Conservation (phyloP, 2,113 vertebrate genomes). For the Callipepla squamata region DNA sequence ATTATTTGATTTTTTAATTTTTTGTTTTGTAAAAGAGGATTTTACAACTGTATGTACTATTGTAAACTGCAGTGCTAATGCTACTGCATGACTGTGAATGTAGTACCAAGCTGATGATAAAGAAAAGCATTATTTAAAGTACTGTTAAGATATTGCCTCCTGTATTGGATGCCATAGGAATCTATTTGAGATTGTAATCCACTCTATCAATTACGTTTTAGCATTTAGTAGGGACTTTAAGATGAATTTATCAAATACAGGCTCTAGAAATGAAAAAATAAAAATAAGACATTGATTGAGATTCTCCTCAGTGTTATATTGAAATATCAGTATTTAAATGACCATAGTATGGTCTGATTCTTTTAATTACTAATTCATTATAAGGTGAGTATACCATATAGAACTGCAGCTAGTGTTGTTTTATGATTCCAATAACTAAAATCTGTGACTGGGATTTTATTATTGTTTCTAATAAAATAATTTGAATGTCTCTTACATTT, state of each 20-base stretch:
- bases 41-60: background rate
- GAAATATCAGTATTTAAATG: background rate
- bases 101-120: background rate
- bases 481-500: slow-evolving; percentile 18
- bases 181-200: slow-evolving; percentile 3
- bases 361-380: slow-evolving; percentile 55
- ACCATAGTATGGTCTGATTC: slow-evolving; percentile 20
- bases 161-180: slow-evolving; percentile 6
- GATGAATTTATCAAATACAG: slow-evolving; percentile 39
- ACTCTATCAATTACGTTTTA: slow-evolving; percentile 29
- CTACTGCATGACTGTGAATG: background rate
- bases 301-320: background rate
- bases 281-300: background rate
- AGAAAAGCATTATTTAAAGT: background rate
- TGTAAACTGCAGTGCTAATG: background rate
- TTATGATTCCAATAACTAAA: slow-evolving; percentile 61
- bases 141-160: background rate
- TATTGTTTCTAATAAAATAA: slow-evolving; percentile 52
- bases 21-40: background rate
- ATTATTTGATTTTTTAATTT: accelerated
- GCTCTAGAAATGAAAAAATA: background rate
- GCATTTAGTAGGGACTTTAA: background rate
- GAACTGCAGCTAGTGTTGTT: slow-evolving; percentile 17
- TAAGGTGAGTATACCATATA: slow-evolving; percentile 20
- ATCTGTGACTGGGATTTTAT: slow-evolving; percentile 62